A percentile compares a stretch with the other conserved stretches of the same genome.
Evolutionary conservation across 1,140 invertebrate species (phyloP).

Genomic region (Andricus grossulariae): DNA sequence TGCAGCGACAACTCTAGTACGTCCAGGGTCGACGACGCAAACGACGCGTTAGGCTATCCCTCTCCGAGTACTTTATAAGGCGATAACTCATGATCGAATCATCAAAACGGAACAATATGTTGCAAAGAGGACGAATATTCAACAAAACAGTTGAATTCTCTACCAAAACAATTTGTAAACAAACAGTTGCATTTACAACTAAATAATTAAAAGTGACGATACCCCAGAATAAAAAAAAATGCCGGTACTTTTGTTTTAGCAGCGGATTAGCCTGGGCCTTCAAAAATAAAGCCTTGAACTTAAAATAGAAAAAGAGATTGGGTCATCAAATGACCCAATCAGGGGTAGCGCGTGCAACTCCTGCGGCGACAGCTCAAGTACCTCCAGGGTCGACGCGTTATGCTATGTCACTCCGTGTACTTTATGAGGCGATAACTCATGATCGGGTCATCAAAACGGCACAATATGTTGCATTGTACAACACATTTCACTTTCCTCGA

Average conservation of each 20-base stretch:
- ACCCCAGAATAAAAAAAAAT: no score
- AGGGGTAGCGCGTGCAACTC: not conserved
- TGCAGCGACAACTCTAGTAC: not conserved
- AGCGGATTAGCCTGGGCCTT: not conserved
- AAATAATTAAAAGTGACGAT: no score
- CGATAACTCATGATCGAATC: conserved; percentile 1
- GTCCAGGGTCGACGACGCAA: conserved; percentile 24
- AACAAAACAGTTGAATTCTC: no score
- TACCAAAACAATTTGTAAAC: no score
- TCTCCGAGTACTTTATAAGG: conserved; percentile 16
- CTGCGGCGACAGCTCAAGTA: not conserved
- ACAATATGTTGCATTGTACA: conserved; percentile 21
- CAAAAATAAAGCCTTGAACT: not conserved
- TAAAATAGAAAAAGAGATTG: not conserved
- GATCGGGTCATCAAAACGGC: conserved; percentile 6
- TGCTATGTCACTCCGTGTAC: not conserved
- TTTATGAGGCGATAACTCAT: conserved; percentile 30
- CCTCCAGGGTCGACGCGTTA: conserved; percentile 14
- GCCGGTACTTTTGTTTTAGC: no score
- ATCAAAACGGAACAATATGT: conserved; percentile 19
- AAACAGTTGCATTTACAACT: no score
- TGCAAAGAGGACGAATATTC: not conserved
- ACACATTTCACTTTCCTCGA: conserved; percentile 16
- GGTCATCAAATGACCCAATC: not conserved
- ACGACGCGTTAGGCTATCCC: not conserved